These are phyloP conservation scores for Meloidogyne hapla DNA, from an alignment of 1,140 invertebrate species.

Conservation along the genomic window DNA sequence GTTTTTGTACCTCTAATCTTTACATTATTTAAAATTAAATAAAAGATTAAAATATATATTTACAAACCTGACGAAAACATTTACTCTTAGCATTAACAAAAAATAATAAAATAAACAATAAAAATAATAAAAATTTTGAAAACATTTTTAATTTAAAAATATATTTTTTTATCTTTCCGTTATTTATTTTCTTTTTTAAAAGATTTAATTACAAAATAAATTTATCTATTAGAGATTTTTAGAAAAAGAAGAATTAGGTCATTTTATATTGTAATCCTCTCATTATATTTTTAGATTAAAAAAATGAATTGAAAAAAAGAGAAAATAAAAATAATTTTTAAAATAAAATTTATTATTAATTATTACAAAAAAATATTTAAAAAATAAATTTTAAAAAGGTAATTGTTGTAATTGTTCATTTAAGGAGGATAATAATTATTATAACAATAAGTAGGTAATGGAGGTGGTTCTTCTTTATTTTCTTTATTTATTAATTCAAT, in stretches of 20 bases:
- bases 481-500: neutral
- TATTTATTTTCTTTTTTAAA: neutral
- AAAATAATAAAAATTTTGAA: neutral
- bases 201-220: neutral
- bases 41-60: neutral
- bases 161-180: neutral
- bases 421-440: too few species aligned
- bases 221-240: neutral
- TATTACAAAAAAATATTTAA: neutral
- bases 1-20: neutral
- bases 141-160: constrained; percentile 4
- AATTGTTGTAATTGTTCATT: neutral
- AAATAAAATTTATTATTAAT: neutral
- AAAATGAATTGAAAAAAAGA: neutral
- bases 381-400: neutral
- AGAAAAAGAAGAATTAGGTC: neutral
- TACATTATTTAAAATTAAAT: neutral
- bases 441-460: constrained; percentile 1
- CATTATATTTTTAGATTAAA: neutral
- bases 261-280: constrained; percentile 1
- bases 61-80: neutral
- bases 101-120: neutral
- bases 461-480: neutral
- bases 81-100: constrained; percentile 2
- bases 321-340: neutral